A percentile compares a stretch with the other conserved stretches of the same genome.
phyloP scores from a whole-genome alignment of 1,140 invertebrate genomes.

The Grapholita molesta region DNA sequence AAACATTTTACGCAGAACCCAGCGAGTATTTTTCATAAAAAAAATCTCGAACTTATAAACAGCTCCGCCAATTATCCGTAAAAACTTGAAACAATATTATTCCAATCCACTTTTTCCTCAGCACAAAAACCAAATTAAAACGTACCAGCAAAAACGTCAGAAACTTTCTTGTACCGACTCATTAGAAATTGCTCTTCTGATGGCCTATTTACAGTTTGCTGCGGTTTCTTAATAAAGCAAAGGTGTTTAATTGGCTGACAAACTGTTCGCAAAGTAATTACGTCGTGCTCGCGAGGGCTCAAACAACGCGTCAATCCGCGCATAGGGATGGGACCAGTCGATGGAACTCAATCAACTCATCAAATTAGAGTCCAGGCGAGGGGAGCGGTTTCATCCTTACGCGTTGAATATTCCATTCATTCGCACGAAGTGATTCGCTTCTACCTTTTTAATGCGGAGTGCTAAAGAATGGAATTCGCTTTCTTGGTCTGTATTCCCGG shows the following conservation, averaged over 20 bases:
- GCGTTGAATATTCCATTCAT: no score
- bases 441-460: no score
- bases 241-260: conserved; percentile 75
- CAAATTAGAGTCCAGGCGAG: no score
- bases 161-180: conserved; percentile 16
- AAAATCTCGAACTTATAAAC: conserved; percentile 17
- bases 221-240: conserved; percentile 73
- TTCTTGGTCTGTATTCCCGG: no score
- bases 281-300: conserved; percentile 58
- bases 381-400: no score
- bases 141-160: not conserved
- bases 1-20: no score
- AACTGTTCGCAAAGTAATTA: conserved; percentile 74
- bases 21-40: no score
- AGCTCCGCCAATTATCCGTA: conserved; percentile 16
- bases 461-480: no score
- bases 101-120: not conserved
- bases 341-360: not conserved
- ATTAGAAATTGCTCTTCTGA: conserved; percentile 52
- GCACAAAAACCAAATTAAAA: conserved; percentile 15
- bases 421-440: no score
- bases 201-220: conserved; percentile 55
- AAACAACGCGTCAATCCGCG: conserved; percentile 65
- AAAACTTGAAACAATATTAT: not conserved
- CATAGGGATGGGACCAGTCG: conserved; percentile 32